phyloP scores from a whole-genome alignment of 2,113 vertebrate species.

The Heterochromis multidens region DNA sequence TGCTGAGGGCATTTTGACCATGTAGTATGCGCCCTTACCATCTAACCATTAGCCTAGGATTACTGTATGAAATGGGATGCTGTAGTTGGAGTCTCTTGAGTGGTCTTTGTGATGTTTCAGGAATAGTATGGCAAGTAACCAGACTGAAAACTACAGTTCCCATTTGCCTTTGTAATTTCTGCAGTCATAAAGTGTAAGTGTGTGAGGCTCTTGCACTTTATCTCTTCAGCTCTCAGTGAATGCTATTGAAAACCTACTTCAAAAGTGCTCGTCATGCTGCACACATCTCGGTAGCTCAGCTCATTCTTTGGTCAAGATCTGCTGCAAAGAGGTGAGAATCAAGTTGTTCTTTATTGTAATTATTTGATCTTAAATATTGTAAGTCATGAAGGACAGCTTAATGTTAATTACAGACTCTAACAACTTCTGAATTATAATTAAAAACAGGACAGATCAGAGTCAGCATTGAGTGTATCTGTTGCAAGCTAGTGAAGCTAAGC shows the following conservation, averaged over 20 bases:
- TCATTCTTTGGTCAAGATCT: not conserved
- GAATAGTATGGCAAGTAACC: not conserved
- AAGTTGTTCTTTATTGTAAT: not conserved
- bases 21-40: not conserved
- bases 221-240: not conserved
- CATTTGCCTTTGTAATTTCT: conserved; percentile 47
- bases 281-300: not conserved
- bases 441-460: not conserved
- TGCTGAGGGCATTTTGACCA: not conserved
- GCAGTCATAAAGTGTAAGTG: conserved; percentile 11
- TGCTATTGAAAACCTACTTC: conserved; percentile 7
- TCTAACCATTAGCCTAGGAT: not conserved
- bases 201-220: conserved; percentile 16
- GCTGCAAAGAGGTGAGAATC: conserved; percentile 37
- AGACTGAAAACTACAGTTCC: conserved; percentile 56
- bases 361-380: not conserved
- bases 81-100: not conserved
- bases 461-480: not conserved
- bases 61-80: not conserved
- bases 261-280: conserved; percentile 9
- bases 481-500: not conserved
- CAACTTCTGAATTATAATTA: not conserved
- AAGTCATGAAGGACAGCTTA: not conserved
- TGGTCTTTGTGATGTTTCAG: not conserved
- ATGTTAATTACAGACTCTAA: not conserved